Conservation (phyloP, 2,113 vertebrate genomes). For the Microcebus griseorufus region DNA sequence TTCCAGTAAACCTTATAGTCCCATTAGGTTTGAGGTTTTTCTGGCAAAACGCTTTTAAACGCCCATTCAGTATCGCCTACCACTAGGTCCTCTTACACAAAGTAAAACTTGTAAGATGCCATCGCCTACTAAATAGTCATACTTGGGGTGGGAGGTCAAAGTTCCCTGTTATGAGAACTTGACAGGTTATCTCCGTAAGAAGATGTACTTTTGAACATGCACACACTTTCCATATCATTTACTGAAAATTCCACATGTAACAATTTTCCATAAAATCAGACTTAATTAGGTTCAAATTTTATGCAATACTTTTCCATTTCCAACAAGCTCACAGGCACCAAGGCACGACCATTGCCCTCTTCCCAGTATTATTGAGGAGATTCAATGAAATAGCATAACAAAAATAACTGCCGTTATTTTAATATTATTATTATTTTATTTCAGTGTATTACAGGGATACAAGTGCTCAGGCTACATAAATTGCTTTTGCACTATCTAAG, state of each 20-base stretch:
- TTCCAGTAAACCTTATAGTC: neutral
- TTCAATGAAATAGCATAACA: neutral
- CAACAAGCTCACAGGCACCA: rapidly evolving
- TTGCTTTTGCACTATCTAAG: too few relatives aligned
- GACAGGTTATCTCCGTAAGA: too few relatives aligned
- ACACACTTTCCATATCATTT: neutral
- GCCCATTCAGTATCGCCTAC: neutral
- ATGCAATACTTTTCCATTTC: neutral
- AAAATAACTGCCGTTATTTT: neutral
- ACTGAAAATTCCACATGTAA: rapidly evolving
- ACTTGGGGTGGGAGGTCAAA: neutral
- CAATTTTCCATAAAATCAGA: neutral
- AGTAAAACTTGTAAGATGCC: neutral
- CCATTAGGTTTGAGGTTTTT: neutral
- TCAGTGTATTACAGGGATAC: too few relatives aligned
- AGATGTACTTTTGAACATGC: neutral
- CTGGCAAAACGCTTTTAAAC: neutral
- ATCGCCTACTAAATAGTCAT: neutral
- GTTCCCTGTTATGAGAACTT: neutral
- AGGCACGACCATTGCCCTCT: rapidly evolving
- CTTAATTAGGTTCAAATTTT: neutral
- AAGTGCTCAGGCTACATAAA: too few relatives aligned
- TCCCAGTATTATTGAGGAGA: neutral
- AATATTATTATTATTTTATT: neutral
- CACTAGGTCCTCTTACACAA: neutral